Evolutionary conservation across 2,888 invertebrate genomes (phyloP), one percentile per base, ranked within the genome.

Genomic region (Thecocarcelia acutangulata): DNA sequence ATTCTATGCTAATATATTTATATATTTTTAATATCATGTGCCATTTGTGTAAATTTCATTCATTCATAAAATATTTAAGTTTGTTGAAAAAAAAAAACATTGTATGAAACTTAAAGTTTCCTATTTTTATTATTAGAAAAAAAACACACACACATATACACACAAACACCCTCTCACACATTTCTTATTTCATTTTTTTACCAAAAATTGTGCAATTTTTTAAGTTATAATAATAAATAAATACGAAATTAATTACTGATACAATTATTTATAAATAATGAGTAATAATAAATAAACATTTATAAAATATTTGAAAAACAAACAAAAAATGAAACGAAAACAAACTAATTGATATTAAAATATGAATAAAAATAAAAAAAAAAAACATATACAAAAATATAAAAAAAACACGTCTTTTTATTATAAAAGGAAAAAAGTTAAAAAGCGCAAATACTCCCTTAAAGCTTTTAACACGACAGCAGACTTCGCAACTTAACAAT

Each of bases 171-270:
- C 54, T 8, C 11, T 50, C 17, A 48, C 28, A 50, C 13, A 48
- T 19, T 66, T 66, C 17, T 59, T 42, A 19, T 52, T 66, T 69
- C 50, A 50, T 78, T 40, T 68, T 28, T 83, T 84, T 84, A 84
- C 84, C 84, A 84, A 84, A 84, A 80, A 84, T 74, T 83, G 84
- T 84, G 84, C 84, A 84, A 84, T 84, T 83, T 70, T 63, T 63
- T 58, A 37, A 58, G 5, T 56, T 58, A 37, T 48, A 66, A 0
- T 21, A n/a, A 52, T 42, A 68, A 64, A 48, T 13, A 21, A 63
- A 69, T 13, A 37, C 9, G 33, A 64, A 44, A 6, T 54, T 69
- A 58, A 50, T 59, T 72, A 63, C 58, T 40, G 19, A 56, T 40
- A 40, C 59, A 28, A n/a, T 42, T 40, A 74, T 52, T 46, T 64